Evolutionary conservation across 2,797 vertebrate genomes (phyloP).

Genomic region (Mycteria americana): DNA sequence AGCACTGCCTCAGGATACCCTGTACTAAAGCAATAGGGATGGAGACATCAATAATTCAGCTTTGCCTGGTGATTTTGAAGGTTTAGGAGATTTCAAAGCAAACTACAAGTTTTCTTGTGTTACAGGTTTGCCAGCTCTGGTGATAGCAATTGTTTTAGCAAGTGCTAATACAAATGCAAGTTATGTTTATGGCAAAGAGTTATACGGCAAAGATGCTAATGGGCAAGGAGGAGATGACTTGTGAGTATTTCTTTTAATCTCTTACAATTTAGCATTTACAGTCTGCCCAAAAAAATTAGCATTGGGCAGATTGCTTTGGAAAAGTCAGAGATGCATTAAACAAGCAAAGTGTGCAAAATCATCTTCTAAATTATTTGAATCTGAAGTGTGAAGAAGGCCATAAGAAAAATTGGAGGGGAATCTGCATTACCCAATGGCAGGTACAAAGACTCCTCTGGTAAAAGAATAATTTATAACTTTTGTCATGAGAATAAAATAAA

Average conservation of each 20-base stretch:
- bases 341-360: not conserved
- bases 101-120: slow-evolving; percentile 9
- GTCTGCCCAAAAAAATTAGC: not conserved
- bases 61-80: not conserved
- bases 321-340: not conserved
- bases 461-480: not conserved
- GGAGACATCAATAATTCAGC: not conserved
- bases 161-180: slow-evolving; percentile 75
- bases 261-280: not conserved
- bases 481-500: not conserved
- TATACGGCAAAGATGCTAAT: slow-evolving; percentile 69
- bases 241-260: slow-evolving; percentile 79
- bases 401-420: not conserved
- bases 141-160: slow-evolving; percentile 83
- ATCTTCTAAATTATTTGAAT: not conserved
- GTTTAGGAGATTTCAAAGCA: not conserved
- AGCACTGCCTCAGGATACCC: not conserved
- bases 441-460: not conserved
- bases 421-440: not conserved
- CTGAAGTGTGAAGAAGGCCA: not conserved
- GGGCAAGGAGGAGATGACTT: slow-evolving; percentile 82
- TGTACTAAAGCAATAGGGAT: not conserved
- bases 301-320: not conserved
- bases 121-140: slow-evolving; percentile 87
- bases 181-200: slow-evolving; percentile 78